These are phyloP conservation scores for Tortricodes alternella DNA, from an alignment of 2,888 invertebrate species.

Conservation along the genomic window DNA sequence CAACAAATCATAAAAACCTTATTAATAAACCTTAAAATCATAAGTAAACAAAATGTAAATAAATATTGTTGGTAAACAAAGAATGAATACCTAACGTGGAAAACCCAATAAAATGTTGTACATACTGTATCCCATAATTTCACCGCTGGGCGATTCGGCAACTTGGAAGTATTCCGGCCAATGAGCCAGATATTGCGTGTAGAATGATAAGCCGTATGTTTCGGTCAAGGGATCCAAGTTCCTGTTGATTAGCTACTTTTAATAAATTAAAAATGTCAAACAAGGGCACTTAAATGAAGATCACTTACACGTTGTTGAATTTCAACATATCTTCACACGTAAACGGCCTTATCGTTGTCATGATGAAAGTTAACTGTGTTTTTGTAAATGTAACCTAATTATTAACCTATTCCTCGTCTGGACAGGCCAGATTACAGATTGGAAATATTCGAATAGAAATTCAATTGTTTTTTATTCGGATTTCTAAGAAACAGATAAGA, in stretches of 20 bases:
- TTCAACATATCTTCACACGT: constrained; percentile 96
- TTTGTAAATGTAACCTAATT: constrained; percentile 20
- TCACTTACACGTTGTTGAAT: constrained; percentile 96
- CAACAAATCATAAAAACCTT: too few species aligned
- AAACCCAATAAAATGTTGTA: constrained; percentile 37
- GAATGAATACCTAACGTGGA: neutral
- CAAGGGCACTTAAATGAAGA: neutral
- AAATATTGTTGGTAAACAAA: constrained; percentile 2
- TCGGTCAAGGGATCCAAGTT: constrained; percentile 98
- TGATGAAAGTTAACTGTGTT: constrained; percentile 59
- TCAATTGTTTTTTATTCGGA: neutral
- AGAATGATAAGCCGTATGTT: constrained; percentile 97
- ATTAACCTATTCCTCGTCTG: neutral
- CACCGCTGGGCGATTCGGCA: constrained; percentile 96
- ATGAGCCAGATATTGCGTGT: constrained; percentile 98
- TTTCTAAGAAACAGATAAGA: constrained; percentile 1
- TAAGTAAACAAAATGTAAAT: neutral
- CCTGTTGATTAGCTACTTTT: constrained; percentile 77
- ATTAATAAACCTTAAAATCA: neutral
- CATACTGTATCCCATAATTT: constrained; percentile 99
- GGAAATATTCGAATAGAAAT: neutral
- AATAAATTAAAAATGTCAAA: constrained; percentile 4
- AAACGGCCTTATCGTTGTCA: constrained; percentile 97
- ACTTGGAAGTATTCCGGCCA: constrained; percentile 99
- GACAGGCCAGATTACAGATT: too few species aligned